A percentile compares a stretch with the other conserved stretches of the same genome.
These are phyloP conservation scores for Tyrannus savana DNA, from an alignment of 2,113 vertebrate genomes.

Conservation along the genomic window DNA sequence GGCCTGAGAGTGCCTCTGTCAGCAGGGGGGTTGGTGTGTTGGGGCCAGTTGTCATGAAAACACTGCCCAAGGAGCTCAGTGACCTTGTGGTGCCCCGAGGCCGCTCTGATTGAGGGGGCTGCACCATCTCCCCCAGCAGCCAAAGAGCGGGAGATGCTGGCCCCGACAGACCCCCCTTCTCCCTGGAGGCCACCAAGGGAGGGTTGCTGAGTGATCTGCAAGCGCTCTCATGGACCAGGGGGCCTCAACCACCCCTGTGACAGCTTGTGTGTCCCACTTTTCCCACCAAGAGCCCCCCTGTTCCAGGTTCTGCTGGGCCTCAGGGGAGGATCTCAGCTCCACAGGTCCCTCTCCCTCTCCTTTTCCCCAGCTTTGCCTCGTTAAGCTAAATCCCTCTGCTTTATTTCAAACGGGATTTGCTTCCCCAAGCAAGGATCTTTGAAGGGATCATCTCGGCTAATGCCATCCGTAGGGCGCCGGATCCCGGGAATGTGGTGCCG, in stretches of 20 bases:
- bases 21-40: not conserved
- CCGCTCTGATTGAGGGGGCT: not conserved
- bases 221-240: not conserved
- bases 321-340: not conserved
- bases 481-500: not conserved
- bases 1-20: not conserved
- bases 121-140: not conserved
- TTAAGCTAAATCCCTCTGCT: constrained; percentile 41
- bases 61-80: not conserved
- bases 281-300: not conserved
- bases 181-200: not conserved
- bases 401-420: constrained; percentile 43
- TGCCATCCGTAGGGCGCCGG: not conserved
- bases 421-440: constrained; percentile 25
- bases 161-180: too few relatives aligned
- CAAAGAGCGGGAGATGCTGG: not conserved
- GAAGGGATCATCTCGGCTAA: constrained; percentile 11
- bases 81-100: not conserved
- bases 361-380: not conserved
- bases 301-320: not conserved
- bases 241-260: not conserved
- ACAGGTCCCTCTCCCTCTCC: not conserved
- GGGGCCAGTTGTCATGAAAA: not conserved
- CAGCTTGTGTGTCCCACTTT: not conserved
- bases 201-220: not conserved